phyloP scores from a whole-genome alignment of 35 echinoderm and acorn worm species.

The Heliocidaris tuberculata region DNA sequence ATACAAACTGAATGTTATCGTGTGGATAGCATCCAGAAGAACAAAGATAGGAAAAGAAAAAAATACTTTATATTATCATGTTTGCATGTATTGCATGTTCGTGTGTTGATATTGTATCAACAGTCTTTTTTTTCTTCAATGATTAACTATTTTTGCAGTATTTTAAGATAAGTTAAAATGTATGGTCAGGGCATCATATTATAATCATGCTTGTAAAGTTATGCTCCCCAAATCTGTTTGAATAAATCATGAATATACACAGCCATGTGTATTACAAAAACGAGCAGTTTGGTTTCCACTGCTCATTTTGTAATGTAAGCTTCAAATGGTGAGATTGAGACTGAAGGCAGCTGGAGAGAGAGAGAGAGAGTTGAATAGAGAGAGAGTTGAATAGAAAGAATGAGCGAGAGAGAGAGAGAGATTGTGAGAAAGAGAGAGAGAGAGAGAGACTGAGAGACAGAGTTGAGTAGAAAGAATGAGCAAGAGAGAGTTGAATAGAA shows the following conservation, averaged over 20 bases:
- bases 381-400: no score
- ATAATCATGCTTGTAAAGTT: neutral
- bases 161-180: neutral
- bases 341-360: no score
- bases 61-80: neutral
- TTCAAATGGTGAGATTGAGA: no score
- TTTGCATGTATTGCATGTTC: neutral
- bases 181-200: neutral
- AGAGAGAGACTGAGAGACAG: no score
- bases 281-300: no score
- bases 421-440: no score
- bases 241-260: neutral
- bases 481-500: no score
- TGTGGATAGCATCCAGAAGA: neutral
- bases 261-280: neutral
- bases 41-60: neutral
- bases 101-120: neutral
- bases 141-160: slow-evolving; percentile 12
- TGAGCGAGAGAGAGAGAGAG: no score
- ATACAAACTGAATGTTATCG: neutral
- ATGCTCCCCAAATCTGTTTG: neutral
- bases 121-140: neutral
- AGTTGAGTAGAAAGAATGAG: no score
- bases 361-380: no score
- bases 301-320: no score